A percentile compares a stretch with the other conserved stretches of the same genome.
phyloP scores from a whole-genome alignment of 2,113 vertebrate genomes.

The Hymenochirus boettgeri region DNA sequence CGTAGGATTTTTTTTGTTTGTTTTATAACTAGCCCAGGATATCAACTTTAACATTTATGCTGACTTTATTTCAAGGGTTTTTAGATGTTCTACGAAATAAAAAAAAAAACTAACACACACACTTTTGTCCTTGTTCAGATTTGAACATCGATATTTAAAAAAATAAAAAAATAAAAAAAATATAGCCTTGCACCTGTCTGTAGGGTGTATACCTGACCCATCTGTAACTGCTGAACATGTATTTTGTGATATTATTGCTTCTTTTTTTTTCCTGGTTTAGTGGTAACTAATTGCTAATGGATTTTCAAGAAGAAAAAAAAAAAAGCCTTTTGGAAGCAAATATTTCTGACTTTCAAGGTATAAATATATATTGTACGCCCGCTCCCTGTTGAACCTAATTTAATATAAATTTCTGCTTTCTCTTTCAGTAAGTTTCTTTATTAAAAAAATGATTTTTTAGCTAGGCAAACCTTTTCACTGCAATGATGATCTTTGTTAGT shows the following conservation, averaged over 20 bases:
- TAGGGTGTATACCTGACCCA: conserved; percentile 27
- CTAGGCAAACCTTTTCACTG: conserved; percentile 44
- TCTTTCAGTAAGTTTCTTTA: conserved; percentile 6
- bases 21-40: neutral
- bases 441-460: conserved; percentile 33
- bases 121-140: conserved; percentile 38
- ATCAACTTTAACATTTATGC: conserved; percentile 30
- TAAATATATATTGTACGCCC: conserved; percentile 38
- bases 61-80: conserved; percentile 49
- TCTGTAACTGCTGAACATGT: conserved; percentile 45
- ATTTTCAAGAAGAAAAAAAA: conserved; percentile 48
- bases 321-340: conserved; percentile 30
- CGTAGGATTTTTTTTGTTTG: conserved; percentile 31
- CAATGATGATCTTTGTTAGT: conserved; percentile 53
- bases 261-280: conserved; percentile 48
- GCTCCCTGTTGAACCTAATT: conserved; percentile 30
- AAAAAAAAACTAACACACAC: conserved; percentile 22
- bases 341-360: conserved; percentile 25
- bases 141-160: conserved; percentile 44
- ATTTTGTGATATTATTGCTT: conserved; percentile 53
- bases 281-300: conserved; percentile 59
- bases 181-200: conserved; percentile 17
- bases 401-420: conserved; percentile 37
- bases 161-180: conserved; percentile 11
- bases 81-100: conserved; percentile 50